Evolutionary conservation across 1,140 invertebrate genomes (phyloP), one percentile per base, ranked within the genome.

Genomic region (Triops cancriformis): DNA sequence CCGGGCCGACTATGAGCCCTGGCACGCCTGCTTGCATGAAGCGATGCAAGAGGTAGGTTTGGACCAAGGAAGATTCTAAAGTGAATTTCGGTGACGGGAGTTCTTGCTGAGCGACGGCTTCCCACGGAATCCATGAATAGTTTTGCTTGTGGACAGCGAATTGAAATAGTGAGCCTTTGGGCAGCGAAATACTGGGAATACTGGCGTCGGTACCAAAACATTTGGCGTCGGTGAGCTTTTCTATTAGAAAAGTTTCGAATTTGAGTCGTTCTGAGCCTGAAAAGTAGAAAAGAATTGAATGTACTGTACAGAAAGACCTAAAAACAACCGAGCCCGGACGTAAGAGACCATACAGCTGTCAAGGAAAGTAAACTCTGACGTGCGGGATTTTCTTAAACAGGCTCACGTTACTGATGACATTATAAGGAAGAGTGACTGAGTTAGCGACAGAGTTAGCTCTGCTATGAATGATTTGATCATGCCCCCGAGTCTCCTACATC

Each of bases 1-100:
- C 73, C 11, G 72, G 37, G 23, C 77, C 77, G 26, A 73, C 18
- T 27, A 78, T 78, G 6, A 78, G 14, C 2, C 41, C 77, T 3
- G 77, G 77, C 28, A 78, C 77, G 31, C 74, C 74, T 0, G 31
- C 77, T 31, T 73, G 27, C 1, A 42, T 31, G n/a, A 74, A 78
- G 10, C 28, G 23, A 11, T 78, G 73, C 64, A 78, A 26, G 41
- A 78, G 74, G 42, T 73, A 73, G 11, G 42, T n/a, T 43, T 78
- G 77, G 11, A 78, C 51, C 1, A 73, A 41, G 18, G 72, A 73
- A 7, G 28, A 45, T 27, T 78, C 77, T 1, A 43, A 42, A 41
- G 31, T 45, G 14, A 78, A 23, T 23, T 64, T 64, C 14, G 23
- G 23, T 64, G 51, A 64, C 14, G 51, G 51, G 14, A 64, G 0